Evolutionary conservation across 2,888 invertebrate genomes (phyloP), one percentile per base, ranked within the genome.

Genomic region (Labia minor): DNA sequence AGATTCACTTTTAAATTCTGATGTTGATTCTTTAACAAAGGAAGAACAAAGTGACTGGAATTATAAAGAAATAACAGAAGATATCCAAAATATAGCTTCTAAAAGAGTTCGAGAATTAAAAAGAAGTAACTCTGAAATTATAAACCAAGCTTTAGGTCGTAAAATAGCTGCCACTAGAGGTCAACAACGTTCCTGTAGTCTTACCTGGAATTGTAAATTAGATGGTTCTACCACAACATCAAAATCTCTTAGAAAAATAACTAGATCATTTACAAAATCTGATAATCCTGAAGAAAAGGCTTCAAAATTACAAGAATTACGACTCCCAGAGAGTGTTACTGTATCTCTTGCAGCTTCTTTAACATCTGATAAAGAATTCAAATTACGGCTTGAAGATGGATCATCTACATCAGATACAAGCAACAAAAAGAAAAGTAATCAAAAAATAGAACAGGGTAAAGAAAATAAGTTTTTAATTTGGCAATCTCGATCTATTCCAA

Each of bases 201-300:
- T 86, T 61, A 84, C 85, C 0, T 85, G 86, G 82, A 87, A 85
- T 73, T 87, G 85, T 72, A 88, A 87, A 78, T 78, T 88, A 66
- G 87, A 88, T 72, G 81, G 83, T 33, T 82, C 81, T 67, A 79
- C 78, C 76, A 81, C 85, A 1, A 82, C 85, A 4, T 83, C 83
- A 4, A 83, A 86, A 67, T 89, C 89, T 72, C 82, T 88, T 70
- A 82, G 89, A 65, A 89, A 89, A 78, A 80, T 86, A 1, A 78
- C 80, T 1, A 72, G 77, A 63, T 16, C 66, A 10, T 19, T 19
- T 3, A 20, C 64, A n/a, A 37, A 66, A 14, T 61, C 61, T 19
- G 65, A 61, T 20, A 19, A 21, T 19, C 2, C 64, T 64, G 64
- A 21, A 64, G 37, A 64, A 2, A 33, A 49, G 16, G 67, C 67